Percentiles rank a stretch among this genome's conserved stretches.
These are phyloP conservation scores for Erythrolamprus reginae DNA, from an alignment of 2,113 vertebrate species.

Conservation along the genomic window DNA sequence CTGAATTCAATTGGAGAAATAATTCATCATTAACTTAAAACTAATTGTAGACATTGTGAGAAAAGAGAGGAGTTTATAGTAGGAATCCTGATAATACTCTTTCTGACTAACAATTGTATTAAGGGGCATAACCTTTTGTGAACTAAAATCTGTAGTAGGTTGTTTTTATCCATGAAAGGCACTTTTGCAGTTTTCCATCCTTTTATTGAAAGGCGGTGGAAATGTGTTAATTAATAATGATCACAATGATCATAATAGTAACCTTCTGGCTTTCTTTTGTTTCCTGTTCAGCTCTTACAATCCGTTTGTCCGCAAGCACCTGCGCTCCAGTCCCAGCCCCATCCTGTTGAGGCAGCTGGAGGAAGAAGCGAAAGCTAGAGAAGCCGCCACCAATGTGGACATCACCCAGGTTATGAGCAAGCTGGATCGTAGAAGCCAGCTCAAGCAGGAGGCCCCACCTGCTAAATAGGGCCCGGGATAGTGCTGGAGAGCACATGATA, in stretches of 20 bases:
- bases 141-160: not conserved
- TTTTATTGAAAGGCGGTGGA: not conserved
- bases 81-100: not conserved
- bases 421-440: slow-evolving; percentile 86
- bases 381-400: slow-evolving; percentile 84
- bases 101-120: not conserved
- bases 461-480: slow-evolving; percentile 58
- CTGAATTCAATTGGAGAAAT: not conserved
- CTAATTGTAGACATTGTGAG: not conserved
- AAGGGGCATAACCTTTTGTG: not conserved
- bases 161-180: not conserved
- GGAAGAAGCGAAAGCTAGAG: slow-evolving; percentile 82
- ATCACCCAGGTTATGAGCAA: slow-evolving; percentile 99
- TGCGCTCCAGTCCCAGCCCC: slow-evolving; percentile 88
- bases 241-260: not conserved
- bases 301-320: slow-evolving; percentile 81
- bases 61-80: not conserved
- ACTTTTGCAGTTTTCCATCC: not conserved
- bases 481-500: not conserved
- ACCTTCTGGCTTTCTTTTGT: not conserved
- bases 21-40: not conserved
- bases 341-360: slow-evolving; percentile 87
- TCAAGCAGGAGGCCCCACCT: slow-evolving; percentile 61
- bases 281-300: slow-evolving; percentile 65
- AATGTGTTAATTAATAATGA: not conserved